Evolutionary conservation across 2,797 vertebrate species (phyloP).

Genomic region (Acridotheres tristis): DNA sequence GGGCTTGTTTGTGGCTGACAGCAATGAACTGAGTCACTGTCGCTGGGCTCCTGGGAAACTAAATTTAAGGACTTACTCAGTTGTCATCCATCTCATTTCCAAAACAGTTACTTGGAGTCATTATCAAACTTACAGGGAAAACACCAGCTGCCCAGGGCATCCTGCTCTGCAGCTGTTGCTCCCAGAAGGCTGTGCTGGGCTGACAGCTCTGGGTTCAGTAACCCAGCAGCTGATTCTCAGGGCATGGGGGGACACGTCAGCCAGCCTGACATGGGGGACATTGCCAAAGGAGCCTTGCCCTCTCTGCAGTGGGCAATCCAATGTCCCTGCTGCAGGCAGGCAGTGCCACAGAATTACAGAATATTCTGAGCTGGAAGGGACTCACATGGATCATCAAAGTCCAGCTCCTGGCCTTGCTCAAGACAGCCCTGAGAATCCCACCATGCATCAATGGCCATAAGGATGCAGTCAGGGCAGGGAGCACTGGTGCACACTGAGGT

Average conservation of each 20-base stretch:
- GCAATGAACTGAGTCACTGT: not conserved
- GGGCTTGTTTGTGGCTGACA: not conserved
- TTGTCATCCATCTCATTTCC: not conserved
- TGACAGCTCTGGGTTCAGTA: not conserved
- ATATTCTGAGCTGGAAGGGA: not conserved
- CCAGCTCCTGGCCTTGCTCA: not conserved
- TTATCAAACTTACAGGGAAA: not conserved
- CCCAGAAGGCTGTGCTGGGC: not conserved
- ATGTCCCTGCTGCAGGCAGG: not conserved
- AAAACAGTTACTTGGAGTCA: not conserved
- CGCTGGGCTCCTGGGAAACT: not conserved
- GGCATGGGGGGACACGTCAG: rapidly evolving
- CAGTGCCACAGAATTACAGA: not conserved
- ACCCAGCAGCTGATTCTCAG: not conserved
- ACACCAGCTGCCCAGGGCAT: not conserved
- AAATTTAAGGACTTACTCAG: not conserved
- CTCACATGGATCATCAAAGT: not conserved
- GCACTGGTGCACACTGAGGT: not conserved
- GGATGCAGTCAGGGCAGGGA: rapidly evolving
- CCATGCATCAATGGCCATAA: rapidly evolving
- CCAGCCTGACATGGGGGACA: not conserved
- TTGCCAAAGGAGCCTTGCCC: not conserved
- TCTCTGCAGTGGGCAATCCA: not conserved
- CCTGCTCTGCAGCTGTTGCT: not conserved
- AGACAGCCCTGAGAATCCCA: not conserved